A percentile compares a stretch with the other conserved stretches of the same genome.
Conservation (phyloP, 2,113 vertebrate genomes). For the Ploceus nigricollis region DNA sequence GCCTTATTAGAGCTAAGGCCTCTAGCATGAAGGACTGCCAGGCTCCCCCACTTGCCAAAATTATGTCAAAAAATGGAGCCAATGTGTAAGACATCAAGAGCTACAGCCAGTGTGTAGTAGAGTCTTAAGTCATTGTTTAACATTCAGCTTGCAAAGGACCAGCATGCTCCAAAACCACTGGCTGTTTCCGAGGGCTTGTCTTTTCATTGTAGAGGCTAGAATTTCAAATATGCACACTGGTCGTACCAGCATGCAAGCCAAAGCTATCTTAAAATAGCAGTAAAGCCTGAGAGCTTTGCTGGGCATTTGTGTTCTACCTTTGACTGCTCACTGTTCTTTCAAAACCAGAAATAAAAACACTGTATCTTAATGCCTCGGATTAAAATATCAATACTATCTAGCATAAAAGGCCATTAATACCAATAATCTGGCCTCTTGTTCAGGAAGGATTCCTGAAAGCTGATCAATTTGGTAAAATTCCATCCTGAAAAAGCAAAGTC, state of each 20-base stretch:
- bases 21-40: constrained; percentile 38
- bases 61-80: constrained; percentile 55
- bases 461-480: constrained; percentile 19
- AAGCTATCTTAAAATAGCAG: constrained; percentile 39
- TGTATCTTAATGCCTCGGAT: not conserved
- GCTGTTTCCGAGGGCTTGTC: constrained; percentile 27
- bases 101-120: constrained; percentile 3
- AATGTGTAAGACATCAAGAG: constrained; percentile 27
- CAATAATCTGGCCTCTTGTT: not conserved
- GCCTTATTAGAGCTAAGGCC: constrained; percentile 53
- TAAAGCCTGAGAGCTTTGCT: constrained; percentile 17
- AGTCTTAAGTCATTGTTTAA: constrained; percentile 55
- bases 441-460: not conserved
- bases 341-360: not conserved
- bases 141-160: constrained; percentile 22
- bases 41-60: constrained; percentile 54
- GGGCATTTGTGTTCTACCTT: not conserved
- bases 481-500: not conserved
- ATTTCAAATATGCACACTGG: constrained; percentile 24
- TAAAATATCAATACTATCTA: constrained; percentile 49
- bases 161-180: constrained; percentile 30
- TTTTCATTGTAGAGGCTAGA: constrained; percentile 35
- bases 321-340: not conserved
- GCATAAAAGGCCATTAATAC: not conserved
- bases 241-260: not conserved